Evolutionary conservation across 2,113 vertebrate genomes (phyloP), one percentile per base, ranked within the genome.

Genomic region (Echinops telfairi): DNA sequence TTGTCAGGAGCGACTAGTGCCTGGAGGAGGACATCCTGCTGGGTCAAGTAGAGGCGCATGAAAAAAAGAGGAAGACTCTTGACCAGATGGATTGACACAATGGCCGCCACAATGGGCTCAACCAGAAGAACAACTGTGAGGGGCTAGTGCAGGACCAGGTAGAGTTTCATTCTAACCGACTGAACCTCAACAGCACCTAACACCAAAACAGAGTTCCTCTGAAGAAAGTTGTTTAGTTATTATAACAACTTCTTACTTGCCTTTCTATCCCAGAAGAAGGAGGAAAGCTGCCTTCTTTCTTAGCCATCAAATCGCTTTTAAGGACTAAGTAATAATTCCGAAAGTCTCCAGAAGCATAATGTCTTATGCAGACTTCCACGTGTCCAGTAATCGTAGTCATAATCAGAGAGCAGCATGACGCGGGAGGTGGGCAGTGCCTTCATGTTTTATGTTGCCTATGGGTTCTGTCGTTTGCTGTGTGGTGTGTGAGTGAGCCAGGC

Each of bases 281-380:
- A 60, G 10, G n/a, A 66, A 33, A 8, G 58, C 58, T 60, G 83
- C 68, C 15, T 86, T 70, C 73, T 36, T 70, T 80, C 87, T 43
- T 70, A 73, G 31, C 36, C 36, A 73, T 93, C 83, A 92, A 83
- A 93, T 80, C 70, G 92, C 81, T 90, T 92, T 95, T 92, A 91
- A 94, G 89, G 86, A 53, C 83, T 92, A 93, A 95, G 94, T 92
- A 90, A 86, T 92, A 88, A 92, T 93, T 36, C 43, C 29, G 23
- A 91, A 95, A 93, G 80, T 71, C 77, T 62, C 27, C 60, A 60
- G 94, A 90, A 94, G 47, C 47, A 53, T 53, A 53, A 53, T 53
- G 47, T 9, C 47, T 53, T 6, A 53, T 53, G 12, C 47, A 53
- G 90, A n/a, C 57, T 12, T 64, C 0, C 6, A 14, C 92, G 29